Evolutionary conservation across 2,888 invertebrate species (phyloP).

Genomic region (Prosapia bicincta): DNA sequence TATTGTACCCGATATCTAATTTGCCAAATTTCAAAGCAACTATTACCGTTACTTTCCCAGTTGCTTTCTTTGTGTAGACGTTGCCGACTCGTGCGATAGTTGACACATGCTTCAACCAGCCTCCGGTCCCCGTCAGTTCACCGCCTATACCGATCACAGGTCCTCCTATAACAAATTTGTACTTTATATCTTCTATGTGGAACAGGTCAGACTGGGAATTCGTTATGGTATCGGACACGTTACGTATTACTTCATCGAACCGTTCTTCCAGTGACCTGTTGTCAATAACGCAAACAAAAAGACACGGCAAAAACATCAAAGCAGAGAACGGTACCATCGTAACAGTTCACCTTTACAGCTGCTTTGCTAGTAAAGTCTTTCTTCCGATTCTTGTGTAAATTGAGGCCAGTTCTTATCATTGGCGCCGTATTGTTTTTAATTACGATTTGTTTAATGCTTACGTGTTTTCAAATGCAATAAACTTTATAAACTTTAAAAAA

Average conservation of each 20-base stretch:
- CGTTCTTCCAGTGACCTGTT: no score
- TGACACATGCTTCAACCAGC: not conserved
- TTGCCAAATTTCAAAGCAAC: not conserved
- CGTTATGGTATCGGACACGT: not conserved
- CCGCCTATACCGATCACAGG: not conserved
- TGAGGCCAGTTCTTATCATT: no score
- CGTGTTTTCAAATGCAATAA: no score
- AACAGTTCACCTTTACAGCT: no score
- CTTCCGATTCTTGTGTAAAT: no score
- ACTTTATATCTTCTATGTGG: not conserved
- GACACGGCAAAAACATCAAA: no score
- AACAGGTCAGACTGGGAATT: not conserved
- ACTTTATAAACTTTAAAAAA: no score
- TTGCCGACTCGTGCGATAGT: not conserved
- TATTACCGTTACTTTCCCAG: not conserved
- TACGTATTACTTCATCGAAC: not conserved
- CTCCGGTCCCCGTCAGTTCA: not conserved
- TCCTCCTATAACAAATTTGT: not conserved
- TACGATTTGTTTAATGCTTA: no score
- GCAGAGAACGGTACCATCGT: no score
- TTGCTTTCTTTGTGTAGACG: not conserved
- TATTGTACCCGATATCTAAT: not conserved
- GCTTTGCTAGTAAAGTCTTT: no score
- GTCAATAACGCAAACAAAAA: no score
- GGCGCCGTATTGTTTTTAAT: no score